Base-by-base conservation (phyloP, 2,888 invertebrate species). In the Troglohyphantes excavatus region DNA sequence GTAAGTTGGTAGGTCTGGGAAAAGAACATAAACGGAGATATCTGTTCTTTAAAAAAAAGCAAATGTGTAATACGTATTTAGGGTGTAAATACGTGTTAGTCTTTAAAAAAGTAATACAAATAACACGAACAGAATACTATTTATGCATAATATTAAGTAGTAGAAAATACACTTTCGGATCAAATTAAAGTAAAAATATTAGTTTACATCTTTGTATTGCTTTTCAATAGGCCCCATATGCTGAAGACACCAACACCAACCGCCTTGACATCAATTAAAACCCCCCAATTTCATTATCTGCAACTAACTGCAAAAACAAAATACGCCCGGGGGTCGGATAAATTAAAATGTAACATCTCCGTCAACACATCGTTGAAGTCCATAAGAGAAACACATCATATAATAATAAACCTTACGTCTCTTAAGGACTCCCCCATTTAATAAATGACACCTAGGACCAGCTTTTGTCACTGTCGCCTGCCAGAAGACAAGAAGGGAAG, bases 401-500 rank as follows among this genome's bases (percentile, higher is more conserved):
- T 59, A 82, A 70, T 82, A 82, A 68, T 65, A 43, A 53, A 72
- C 72, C 27, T 53, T 17, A 53, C 13, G n/a, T 53, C n/a, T 26
- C 26, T 63, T 63, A 26, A 63, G 26, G 23, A 63, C 7, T 5
- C n/a, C n/a, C n/a, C 75, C 67, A 82, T 75, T 82, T 88, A 88
- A 88, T 82, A 88, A 88, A 88, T 88, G 88, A 88, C 82, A 88
- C 88, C 88, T 88, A 43, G 59, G 43, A 59, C 75, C 39, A 68
- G 67, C 82, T 88, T 88, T 88, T 88, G 88, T 88, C 88, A 88
- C 82, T 87, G 87, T 73, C 79, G 73, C 81, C 65, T 46, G 43
- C 19, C 75, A 68, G 43, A 46, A 43, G n/a, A 70, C 72, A 79
- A 23, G 19, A 33, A 21, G 82, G 73, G 72, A 29, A 59, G 72